These are phyloP conservation scores for Psylliodes chrysocephalus DNA, from an alignment of 2,888 invertebrate genomes.

Conservation along the genomic window DNA sequence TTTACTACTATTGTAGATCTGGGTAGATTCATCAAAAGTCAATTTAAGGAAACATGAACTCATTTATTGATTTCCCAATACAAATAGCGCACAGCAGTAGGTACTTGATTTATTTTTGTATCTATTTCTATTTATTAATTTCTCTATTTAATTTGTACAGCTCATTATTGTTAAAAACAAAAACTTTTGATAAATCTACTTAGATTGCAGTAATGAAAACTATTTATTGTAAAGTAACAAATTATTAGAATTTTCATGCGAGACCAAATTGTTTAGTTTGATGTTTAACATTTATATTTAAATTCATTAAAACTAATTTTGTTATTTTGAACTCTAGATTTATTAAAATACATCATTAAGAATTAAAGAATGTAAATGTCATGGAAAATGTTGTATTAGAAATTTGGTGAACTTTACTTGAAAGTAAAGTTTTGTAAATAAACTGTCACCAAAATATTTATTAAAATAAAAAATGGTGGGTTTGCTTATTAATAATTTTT, in stretches of 20 bases:
- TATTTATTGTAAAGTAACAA: constrained; percentile 17
- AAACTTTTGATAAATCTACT: too few relatives aligned
- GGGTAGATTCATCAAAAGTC: neutral
- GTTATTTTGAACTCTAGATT: neutral
- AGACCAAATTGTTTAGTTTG: constrained; percentile 27
- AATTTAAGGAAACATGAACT: too few relatives aligned
- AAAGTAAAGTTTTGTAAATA: too few relatives aligned
- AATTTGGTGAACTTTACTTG: neutral
- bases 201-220: neutral
- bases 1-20: neutral
- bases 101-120: too few relatives aligned
- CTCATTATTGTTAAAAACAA: too few relatives aligned
- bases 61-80: too few relatives aligned
- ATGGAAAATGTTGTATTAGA: neutral
- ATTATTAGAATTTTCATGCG: constrained; percentile 14
- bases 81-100: too few relatives aligned
- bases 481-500: neutral
- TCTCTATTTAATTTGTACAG: too few relatives aligned
- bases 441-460: too few relatives aligned
- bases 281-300: constrained; percentile 8
- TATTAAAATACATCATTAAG: neutral
- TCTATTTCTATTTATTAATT: too few relatives aligned
- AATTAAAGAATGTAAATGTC: neutral
- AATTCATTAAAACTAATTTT: constrained; percentile 1
- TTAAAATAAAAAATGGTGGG: too few relatives aligned